Base-by-base conservation (phyloP, 1,140 invertebrate genomes). In the Armadillidium nasatum region DNA sequence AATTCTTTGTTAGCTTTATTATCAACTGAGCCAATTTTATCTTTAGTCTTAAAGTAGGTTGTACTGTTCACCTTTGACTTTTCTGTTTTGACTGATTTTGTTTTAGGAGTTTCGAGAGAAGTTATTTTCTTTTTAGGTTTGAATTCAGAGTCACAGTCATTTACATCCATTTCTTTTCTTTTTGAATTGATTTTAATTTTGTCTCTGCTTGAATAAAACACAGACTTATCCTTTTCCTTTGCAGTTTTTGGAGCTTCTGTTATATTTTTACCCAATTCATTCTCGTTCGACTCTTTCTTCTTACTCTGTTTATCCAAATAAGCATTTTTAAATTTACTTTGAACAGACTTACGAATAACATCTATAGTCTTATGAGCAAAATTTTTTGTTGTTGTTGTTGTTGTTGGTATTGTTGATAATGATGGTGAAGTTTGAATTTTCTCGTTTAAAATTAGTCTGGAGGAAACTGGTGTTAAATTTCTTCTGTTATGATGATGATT, bases 301-400 rank as follows among this genome's bases (percentile, higher is more conserved):
- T 60, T 60, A 19, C 7, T 19, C 19, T 19, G 50, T 60, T 60
- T 60, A 60, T 60, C 50, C 19, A 60, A 13, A 19, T 60, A 15
- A 15, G 33, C 33, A 6, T 19, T 19, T 60, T 60, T 60, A 60
- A 60, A 7, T 60, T 60, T 60, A 60, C 50, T 19, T 60, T 60
- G 50, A 60, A 60, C 50, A 13, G 50, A 60, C 19, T 60, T 60
- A 60, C 50, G 50, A 60, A 60, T 60, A 15, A 60, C 50, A 60
- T 60, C 50, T 15, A 60, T 60, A 1, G 50, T 60, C 7, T 60
- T 60, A 60, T 60, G 19, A 50, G 50, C 50, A 60, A 60, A 60
- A 19, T 60, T 60, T 60, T 60, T 60, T 15, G 50, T 15, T 13
- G 11, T 13, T 15, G 11, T 60, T 60, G 50, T 4, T 60, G 11